A percentile compares a stretch with the other conserved stretches of the same genome.
These are phyloP conservation scores for Phallusia fumigata DNA, from an alignment of 23 tunicate species.

Conservation along the genomic window DNA sequence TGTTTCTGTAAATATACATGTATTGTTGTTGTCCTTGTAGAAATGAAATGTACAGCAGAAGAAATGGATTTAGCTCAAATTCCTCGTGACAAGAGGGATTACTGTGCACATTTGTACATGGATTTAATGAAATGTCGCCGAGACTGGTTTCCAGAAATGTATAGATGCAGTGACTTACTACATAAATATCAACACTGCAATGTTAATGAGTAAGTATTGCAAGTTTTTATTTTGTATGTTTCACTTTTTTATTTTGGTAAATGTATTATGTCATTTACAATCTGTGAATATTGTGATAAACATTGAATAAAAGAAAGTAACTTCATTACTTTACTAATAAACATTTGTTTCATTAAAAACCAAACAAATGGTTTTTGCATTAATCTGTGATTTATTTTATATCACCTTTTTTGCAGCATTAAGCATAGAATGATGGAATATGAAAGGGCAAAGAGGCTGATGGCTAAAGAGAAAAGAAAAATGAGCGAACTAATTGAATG, in stretches of 20 bases:
- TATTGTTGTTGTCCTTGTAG: conserved; percentile 15
- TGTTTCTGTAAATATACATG: too few species aligned
- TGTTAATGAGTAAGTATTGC: conserved; percentile 76
- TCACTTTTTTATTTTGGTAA: too few species aligned
- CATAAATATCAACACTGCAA: conserved; percentile 69
- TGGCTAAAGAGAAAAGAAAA: conserved; percentile 42
- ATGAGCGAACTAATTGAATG: conserved; percentile 13
- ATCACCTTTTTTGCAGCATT: conserved; percentile 36
- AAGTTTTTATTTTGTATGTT: too few species aligned
- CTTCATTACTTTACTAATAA: too few species aligned
- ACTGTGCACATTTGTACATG: conserved; percentile 80
- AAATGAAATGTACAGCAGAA: conserved; percentile 66
- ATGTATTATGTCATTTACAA: too few species aligned
- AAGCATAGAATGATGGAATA: conserved; percentile 78
- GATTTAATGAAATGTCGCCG: conserved; percentile 62
- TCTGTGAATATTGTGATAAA: too few species aligned
- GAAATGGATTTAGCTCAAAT: conserved; percentile 71
- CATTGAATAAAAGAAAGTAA: too few species aligned
- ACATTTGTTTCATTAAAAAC: too few species aligned
- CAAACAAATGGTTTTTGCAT: too few species aligned
- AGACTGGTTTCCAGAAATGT: conserved; percentile 72
- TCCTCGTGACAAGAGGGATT: conserved; percentile 51
- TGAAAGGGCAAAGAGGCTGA: conserved; percentile 79
- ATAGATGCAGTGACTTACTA: conserved; percentile 28
- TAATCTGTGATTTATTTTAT: too few species aligned